Evolutionary conservation across 1,140 invertebrate genomes (phyloP), one percentile per base, ranked within the genome.

Genomic region (Triops longicaudatus): DNA sequence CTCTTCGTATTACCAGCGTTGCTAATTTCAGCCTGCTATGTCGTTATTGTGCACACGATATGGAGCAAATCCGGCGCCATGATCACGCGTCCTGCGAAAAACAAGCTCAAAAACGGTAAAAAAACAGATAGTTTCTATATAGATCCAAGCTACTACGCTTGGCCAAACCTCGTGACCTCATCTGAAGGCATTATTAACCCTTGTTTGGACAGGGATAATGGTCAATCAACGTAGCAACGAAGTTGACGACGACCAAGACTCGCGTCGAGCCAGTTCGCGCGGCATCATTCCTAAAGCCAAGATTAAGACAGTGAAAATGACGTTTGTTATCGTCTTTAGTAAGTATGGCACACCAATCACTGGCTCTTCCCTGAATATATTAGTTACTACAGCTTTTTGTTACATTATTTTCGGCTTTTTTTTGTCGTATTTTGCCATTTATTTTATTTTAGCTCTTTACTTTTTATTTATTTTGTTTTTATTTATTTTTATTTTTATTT

Each of bases 281-380:
- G 95, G 95, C 31, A 89, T 97, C 26, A 97, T 98, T 82, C 95
- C 95, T 1, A 87, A 93, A 80, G 96, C 96, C 10, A 97, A 97
- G 86, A 94, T 98, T 79, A 95, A 97, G 86, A 97, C 95, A n/a
- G 92, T 97, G 72, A 98, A 98, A 85, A 97, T 98, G 95, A 97
- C 96, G 0, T 91, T 97, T 79, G 93, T 95, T 77, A 98, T 98
- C 81, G 94, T 98, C 78, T 93, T 96, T 82, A 93, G 94, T 95
- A 84, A 89, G 83, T 81, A 26, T 27, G 11, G 31, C 31, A 37
- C 31, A 37, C 2, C 31, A 37, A 37, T 37, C 7, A 37, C n/a
- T 37, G 31, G 31, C 31, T 37, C 7, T 37, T 37, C 31, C 31
- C 31, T 7, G 2, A 37, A 7, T 37, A 37, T 2, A 37, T 37